Base-by-base conservation (phyloP, 2,888 invertebrate species). In the Drosophila kokeensis region DNA sequence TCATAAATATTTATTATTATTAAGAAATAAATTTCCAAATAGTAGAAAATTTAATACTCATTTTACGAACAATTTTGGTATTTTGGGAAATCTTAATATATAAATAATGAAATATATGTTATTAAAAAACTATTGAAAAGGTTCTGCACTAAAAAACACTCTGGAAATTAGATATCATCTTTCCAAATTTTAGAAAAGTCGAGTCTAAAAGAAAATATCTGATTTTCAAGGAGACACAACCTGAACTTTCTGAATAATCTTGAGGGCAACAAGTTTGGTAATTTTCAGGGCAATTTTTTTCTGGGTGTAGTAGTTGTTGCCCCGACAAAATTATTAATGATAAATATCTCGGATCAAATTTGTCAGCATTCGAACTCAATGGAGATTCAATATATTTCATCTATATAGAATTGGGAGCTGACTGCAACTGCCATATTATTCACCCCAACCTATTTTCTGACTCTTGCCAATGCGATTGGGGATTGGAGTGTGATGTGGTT, bases 341-440 rank as follows among this genome's bases (percentile, higher is more conserved):
- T 45, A 58, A 50, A 38, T 59, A 36, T 42, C 2, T 36, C 5
- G 11, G 36, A 18, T 45, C 15, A 24, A 66, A 18, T 38, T 67
- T 30, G 27, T 36, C 29, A 38, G 24, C 27, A 18, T 38, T 29
- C 7, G 21, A 18, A 38, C 5, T 13, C 38, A n/a, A 5, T 53
- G 50, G 18, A 38, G 5, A 52, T 42, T 7, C 38, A 57, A 40
- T 38, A 40, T 6, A 52, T 53, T 34, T 15, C 15, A 32, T 32
- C 18, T 15, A 10, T 18, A 27, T 29, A 27, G 60, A 68, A 34
- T 54, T 68, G 67, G 48, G 64, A 32, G 30, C 21, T 24, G 30
- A 24, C 29, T 34, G 27, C 36, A 60, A 55, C 30, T 53, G 32
- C 8, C 38, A 40, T 59, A 68, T 80, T 67, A 69, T 77, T 42